Evolutionary conservation across 2,888 invertebrate genomes (phyloP).

Genomic region (Melinopterus prodromus): DNA sequence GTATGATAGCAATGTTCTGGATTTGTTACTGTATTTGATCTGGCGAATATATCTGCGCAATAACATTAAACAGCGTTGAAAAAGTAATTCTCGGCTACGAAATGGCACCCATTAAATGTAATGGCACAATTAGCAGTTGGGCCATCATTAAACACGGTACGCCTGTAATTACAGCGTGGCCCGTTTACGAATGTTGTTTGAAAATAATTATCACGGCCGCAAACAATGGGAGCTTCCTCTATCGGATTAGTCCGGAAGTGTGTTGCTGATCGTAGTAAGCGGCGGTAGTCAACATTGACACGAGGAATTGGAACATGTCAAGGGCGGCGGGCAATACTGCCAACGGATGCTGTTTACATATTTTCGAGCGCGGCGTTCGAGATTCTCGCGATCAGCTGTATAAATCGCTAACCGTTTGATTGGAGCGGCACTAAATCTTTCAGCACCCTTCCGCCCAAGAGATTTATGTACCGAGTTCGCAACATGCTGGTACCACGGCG

Average conservation of each 20-base stretch:
- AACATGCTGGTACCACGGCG: background rate
- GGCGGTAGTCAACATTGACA: background rate
- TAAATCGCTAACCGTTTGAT: conserved; percentile 4
- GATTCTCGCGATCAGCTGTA: background rate
- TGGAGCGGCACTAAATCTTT: background rate
- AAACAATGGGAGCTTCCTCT: background rate
- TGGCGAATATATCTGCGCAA: background rate
- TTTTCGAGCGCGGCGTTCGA: background rate
- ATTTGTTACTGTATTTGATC: too few relatives aligned
- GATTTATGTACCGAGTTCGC: background rate
- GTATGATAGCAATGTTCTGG: too few relatives aligned
- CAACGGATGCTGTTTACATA: background rate
- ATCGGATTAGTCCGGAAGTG: background rate
- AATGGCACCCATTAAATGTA: background rate
- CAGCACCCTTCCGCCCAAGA: background rate
- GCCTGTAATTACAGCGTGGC: background rate
- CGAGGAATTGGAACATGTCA: background rate
- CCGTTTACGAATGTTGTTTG: background rate
- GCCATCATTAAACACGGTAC: background rate
- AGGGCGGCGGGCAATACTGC: background rate
- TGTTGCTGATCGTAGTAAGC: background rate
- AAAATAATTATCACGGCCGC: background rate
- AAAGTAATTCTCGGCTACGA: background rate
- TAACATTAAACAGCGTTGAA: background rate
- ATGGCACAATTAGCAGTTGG: background rate